These are phyloP conservation scores for Catalaphyllia jardinei DNA, from an alignment of 64 coral and sea anemone species.

Conservation along the genomic window DNA sequence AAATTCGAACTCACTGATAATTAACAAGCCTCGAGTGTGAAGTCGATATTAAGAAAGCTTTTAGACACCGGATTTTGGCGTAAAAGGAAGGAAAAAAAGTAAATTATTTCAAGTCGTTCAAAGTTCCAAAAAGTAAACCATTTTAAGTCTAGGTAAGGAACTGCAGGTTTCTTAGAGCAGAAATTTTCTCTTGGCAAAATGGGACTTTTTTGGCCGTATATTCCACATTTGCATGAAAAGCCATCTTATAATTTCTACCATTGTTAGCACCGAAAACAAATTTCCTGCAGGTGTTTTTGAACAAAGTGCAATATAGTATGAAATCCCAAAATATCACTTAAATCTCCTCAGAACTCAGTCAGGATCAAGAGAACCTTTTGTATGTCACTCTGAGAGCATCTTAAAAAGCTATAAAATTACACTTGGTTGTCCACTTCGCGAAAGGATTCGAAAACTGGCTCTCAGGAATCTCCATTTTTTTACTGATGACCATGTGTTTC, in stretches of 20 bases:
- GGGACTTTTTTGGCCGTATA: too few relatives aligned
- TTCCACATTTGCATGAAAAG: too few relatives aligned
- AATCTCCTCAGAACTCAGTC: background rate
- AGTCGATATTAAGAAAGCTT: background rate
- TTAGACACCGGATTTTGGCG: background rate
- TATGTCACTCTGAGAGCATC: background rate
- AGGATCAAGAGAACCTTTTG: background rate
- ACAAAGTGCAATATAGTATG: background rate
- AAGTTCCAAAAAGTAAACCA: constrained; percentile 2
- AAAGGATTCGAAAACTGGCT: background rate
- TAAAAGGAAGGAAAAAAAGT: background rate
- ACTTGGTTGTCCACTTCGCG: background rate
- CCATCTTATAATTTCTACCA: too few relatives aligned
- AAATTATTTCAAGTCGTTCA: background rate
- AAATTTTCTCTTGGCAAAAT: too few relatives aligned
- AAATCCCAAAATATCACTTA: background rate
- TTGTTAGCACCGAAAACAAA: too few relatives aligned
- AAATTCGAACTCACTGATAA: background rate
- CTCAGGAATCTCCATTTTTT: background rate
- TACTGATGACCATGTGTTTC: background rate
- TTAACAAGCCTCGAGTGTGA: background rate
- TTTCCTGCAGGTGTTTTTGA: constrained; percentile 3
- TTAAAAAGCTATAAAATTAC: background rate
- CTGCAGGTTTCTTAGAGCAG: too few relatives aligned
- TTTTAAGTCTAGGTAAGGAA: background rate